Evolutionary conservation across 2,888 invertebrate genomes (phyloP), one percentile per base, ranked within the genome.

Genomic region (Ceraclea dissimilis): DNA sequence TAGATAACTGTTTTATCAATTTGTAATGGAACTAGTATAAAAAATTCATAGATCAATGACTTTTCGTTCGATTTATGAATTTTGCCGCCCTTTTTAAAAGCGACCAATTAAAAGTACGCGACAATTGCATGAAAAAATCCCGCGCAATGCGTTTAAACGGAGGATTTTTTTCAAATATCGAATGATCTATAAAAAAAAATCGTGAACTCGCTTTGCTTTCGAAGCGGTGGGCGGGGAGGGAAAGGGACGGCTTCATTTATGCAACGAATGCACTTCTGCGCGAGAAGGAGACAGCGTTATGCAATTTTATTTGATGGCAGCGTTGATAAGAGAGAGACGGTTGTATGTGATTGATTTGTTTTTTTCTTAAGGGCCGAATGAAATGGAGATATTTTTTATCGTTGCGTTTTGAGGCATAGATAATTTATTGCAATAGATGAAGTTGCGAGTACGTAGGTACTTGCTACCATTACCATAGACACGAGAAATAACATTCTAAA

Each of bases 301-400:
- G 13, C 16, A 49, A 8, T 26, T 8, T 49, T 26, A 26, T 21
- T n/a, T 22, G 13, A 49, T 19, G 49, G 49, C 6, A n/a, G 62
- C 44, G 54, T 59, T 57, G 53, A 63, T 64, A 60, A 63, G 62
- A 61, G 63, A 66, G 62, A 62, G 65, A 55, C 60, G 62, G 26
- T 17, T 1, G n/a, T 52, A 52, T 52, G 13, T 17, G 18, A 11
- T 16, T 11, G 6, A 20, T 16, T 17, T 39, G 13, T 39, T 39
- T n/a, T 39, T 39, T 16, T 13, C 13, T 13, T 8, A 39, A 39
- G 39, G 39, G 39, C 13, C 4, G 39, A 39, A 13, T 39, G 39
- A 39, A n/a, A 16, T 39, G 16, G 16, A 13, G 4, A 13, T 39
- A 39, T 16, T 39, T 39, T 39, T 39, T 39, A 16, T 2, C n/a